Conservation (phyloP, 1,140 invertebrate genomes). For the Vollenhovia emeryi region DNA sequence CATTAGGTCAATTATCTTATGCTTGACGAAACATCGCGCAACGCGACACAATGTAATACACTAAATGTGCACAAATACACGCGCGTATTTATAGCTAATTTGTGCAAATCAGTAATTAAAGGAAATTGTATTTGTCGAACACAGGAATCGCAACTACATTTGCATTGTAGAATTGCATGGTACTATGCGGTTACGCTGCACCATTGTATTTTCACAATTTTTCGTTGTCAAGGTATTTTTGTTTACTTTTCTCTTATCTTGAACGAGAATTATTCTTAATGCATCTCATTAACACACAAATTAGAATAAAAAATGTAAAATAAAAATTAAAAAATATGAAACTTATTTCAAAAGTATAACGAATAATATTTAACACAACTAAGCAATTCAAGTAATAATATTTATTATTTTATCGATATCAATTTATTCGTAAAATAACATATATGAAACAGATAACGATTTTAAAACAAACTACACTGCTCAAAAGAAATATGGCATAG, state of each 20-base stretch:
- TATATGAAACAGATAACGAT: too few species aligned
- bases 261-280: too few species aligned
- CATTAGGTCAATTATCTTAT: conserved; percentile 45
- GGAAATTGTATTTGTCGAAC: conserved; percentile 29
- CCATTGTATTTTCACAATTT: background rate
- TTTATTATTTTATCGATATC: background rate
- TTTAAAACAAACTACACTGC: too few species aligned
- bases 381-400: background rate
- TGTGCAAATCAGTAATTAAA: conserved; percentile 32
- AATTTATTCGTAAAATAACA: too few species aligned
- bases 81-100: conserved; percentile 32
- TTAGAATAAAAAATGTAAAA: too few species aligned
- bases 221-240: conserved; percentile 1
- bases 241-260: background rate
- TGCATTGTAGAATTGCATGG: conserved; percentile 20
- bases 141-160: conserved; percentile 13
- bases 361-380: background rate
- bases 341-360: background rate
- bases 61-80: conserved; percentile 8
- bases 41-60: conserved; percentile 1
- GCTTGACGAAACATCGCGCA: conserved; percentile 2
- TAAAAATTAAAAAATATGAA: background rate
- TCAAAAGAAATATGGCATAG: too few species aligned
- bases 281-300: too few species aligned
- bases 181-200: background rate